Base-by-base conservation (phyloP, 2,797 vertebrate species). In the Echeneis naucrates region DNA sequence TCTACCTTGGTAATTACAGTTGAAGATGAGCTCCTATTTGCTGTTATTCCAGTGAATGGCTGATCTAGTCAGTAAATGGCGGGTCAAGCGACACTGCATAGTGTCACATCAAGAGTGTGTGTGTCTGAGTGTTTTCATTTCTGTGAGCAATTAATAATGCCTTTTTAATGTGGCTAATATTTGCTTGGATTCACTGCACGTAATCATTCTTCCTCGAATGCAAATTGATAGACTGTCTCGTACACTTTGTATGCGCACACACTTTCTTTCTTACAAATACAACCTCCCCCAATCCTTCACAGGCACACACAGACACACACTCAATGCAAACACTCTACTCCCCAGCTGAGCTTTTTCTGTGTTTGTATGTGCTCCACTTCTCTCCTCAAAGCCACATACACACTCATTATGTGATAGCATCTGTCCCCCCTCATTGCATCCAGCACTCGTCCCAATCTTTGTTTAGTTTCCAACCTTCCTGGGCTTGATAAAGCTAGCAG, bases 1-100 rank as follows among this genome's bases (percentile, higher is more conserved):
- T 77, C 48, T 78, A 76, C 71, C 78, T 78, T 72, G 59, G 84
- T 91, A 92, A 92, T 92, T 90, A 92, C 83, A 70, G 76, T 47
- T 79, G 81, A 79, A 87, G 82, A 90, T 84, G 75, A 90, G 82
- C 83, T 87, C 70, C 77, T 74, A 50, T 61, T 86, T 24, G 47
- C 78, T 73, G 72, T 79, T 85, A 84, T 87, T 81, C 72, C 47
- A 58, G 48, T 32, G 81, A 89, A 84, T 60, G 74, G 79, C 76
- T 79, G 85, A 87, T 86, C 52, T 65, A 60, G 83, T 72, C 70
- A 21, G 73, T 80, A 72, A 90, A 81, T 56, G 88, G 56, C 53
- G 74, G 83, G 85, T 87, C 85, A 85, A 88, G 83, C 64, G 1
- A 47, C 2, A 50, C 75, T 50, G 70, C 77, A 35, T 68, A 37